A percentile compares a stretch with the other conserved stretches of the same genome.
Evolutionary conservation across 2,797 vertebrate genomes (phyloP).

Genomic region (Astyanax mexicanus): DNA sequence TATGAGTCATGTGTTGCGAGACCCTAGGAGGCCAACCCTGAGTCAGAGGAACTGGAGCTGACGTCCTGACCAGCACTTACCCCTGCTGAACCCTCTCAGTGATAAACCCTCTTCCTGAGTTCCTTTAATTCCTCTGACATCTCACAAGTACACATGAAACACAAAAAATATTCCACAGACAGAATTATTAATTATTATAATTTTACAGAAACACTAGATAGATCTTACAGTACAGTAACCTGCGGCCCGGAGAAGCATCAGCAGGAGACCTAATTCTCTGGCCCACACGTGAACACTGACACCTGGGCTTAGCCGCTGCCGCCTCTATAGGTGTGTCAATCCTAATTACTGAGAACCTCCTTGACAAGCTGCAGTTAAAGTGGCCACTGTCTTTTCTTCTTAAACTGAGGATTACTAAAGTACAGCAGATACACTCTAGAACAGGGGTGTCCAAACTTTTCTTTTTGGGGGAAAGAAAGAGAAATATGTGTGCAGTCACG

Average conservation of each 20-base stretch:
- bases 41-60: slow-evolving; percentile 58
- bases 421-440: too few relatives aligned
- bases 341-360: slow-evolving; percentile 64
- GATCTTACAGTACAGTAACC: background rate
- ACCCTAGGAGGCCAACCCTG: slow-evolving; percentile 37
- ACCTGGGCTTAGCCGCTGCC: slow-evolving; percentile 58
- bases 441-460: too few relatives aligned
- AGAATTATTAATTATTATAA: too few relatives aligned
- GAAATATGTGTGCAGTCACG: too few relatives aligned
- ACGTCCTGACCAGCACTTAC: slow-evolving; percentile 23
- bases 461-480: too few relatives aligned
- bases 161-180: too few relatives aligned
- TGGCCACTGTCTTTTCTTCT: slow-evolving; percentile 25
- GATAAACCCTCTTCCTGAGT: slow-evolving; percentile 19
- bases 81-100: background rate
- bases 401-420: too few relatives aligned
- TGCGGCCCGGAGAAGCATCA: slow-evolving; percentile 45
- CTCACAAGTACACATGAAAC: background rate
- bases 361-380: slow-evolving; percentile 40
- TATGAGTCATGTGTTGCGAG: slow-evolving; percentile 64
- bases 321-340: slow-evolving; percentile 56
- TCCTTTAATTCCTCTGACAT: background rate
- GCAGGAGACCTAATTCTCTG: slow-evolving; percentile 57
- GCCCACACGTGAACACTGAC: slow-evolving; percentile 65
- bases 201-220: too few relatives aligned